Evolutionary conservation across 2,797 vertebrate species (phyloP), one percentile per base, ranked within the genome.

Genomic region (Sternotherus odoratus): DNA sequence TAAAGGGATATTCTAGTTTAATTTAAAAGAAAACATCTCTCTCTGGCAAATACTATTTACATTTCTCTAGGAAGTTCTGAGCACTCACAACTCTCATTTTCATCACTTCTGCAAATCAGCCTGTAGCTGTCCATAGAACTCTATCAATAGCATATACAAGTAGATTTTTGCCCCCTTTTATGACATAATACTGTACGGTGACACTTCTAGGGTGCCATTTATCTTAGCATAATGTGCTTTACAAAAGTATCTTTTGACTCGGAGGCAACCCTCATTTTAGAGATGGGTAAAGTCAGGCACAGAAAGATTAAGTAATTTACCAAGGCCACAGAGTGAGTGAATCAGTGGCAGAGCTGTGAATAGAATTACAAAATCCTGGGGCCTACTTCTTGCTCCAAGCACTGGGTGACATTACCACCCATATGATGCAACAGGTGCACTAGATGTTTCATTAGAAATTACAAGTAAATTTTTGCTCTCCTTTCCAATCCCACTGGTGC

Each of bases 121-220:
- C 23, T 46, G 43, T 46, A 46, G 43, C 43, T 60, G 39, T 66
- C 15, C 15, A 17, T 2, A 75, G 0, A 11, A 5, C 24, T 46
- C 28, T 15, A 17, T 2, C 1, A 0, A 17, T 15, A 2, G 43
- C 1, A 0, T 12, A 57, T 0, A 54, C 69, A 48, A 69, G 28
- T 30, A 23, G 33, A 66, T 21, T 69, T 69, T 69, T 39, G 11
- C 21, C n/a, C 66, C 36, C 19, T 69, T 69, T 69, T 36, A 39
- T 39, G 66, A 23, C 63, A 69, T 39, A 75, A 48, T 75, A 48
- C 43, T 17, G 13, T 46, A 75, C 72, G 17, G 26, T 48, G 72
- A 48, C 43, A 75, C n/a, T 39, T 69, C 21, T 39, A 39, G 5
- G 23, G 63, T 69, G n/a, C n/a, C n/a, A 12, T 39, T 69, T 33